Evolutionary conservation across 2,888 invertebrate genomes (phyloP), one percentile per base, ranked within the genome.

Genomic region (Pediacus dermestoides): DNA sequence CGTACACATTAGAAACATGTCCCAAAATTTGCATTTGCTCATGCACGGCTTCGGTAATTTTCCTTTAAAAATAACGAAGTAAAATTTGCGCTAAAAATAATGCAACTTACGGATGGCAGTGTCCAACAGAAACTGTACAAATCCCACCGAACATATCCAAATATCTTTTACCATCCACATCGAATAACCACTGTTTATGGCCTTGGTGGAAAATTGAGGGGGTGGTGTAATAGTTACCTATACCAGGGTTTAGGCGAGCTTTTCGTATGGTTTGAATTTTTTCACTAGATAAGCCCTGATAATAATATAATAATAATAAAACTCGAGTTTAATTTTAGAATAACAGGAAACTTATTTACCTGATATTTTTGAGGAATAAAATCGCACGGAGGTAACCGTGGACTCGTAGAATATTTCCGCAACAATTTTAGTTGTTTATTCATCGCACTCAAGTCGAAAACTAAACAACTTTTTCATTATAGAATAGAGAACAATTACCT

Each of bases 121-220:
- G 97, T 12, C 96, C 96, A 2, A 96, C 93, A 35, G 93, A 93
- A 22, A 97, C 90, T 0, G 97, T 99, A 9, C 94, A 95, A 54
- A 99, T 96, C 4, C 97, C 97, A 3, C 85, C 96, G 64, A 94
- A 92, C 74, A 97, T 81, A 67, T 99, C 97, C 48, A 99, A 74
- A 68, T 95, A 99, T 55, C 91, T 76, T 47, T 77, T 81, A 2
- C 93, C 93, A 35, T 80, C 75, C 48, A 86, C 78, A 67, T 96
- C 95, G 68, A 81, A 96, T 3, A 96, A 68, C 86, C 89, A 96
- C 68, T 96, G 96, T 81, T 86, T 90, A 60, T 85, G 77, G 0
- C 91, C 95, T 58, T 88, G 86, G 60, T 87, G 81, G 1, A 97
- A 72, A 4, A 93, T 73, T 25, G 97, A 58, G 0, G 95, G 95